A percentile compares a stretch with the other conserved stretches of the same genome.
Conservation (phyloP, 2,888 invertebrate species). For the Netelia fuscicornis region DNA sequence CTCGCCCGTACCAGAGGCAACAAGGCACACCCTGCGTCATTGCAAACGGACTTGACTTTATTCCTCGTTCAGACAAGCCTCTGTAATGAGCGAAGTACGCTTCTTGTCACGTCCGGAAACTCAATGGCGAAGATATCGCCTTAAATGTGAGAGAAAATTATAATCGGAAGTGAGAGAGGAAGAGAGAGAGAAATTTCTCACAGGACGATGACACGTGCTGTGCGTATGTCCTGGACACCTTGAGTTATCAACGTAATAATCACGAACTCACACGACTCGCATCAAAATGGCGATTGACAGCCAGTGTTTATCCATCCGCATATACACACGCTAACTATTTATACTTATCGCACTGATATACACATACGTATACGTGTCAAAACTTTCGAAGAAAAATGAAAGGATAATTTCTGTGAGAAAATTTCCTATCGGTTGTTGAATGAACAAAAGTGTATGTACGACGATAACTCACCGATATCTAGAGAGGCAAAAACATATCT, state of each 20-base stretch:
- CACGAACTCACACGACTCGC: too few relatives aligned
- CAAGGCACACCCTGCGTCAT: constrained; percentile 34
- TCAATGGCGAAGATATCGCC: constrained; percentile 55
- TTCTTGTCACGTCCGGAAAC: constrained; percentile 79
- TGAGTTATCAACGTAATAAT: too few relatives aligned
- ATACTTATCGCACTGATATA: not conserved
- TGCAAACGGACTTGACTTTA: constrained; percentile 46
- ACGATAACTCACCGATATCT: constrained; percentile 39
- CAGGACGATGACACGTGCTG: too few relatives aligned
- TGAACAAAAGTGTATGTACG: constrained; percentile 62
- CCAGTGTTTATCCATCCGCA: not conserved
- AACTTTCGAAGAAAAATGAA: constrained; percentile 37
- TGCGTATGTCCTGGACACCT: too few relatives aligned
- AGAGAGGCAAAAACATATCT: constrained; percentile 60
- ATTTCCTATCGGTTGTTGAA: constrained; percentile 32
- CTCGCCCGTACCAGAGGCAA: constrained; percentile 22
- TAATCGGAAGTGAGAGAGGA: constrained; percentile 19
- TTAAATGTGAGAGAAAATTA: constrained; percentile 51
- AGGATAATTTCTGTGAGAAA: constrained; percentile 50
- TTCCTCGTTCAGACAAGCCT: constrained; percentile 78
- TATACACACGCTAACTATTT: not conserved
- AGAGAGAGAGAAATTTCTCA: not conserved
- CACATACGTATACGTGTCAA: not conserved
- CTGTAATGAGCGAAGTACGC: constrained; percentile 80
- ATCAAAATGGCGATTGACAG: too few relatives aligned